Evolutionary conservation across 2,113 vertebrate species (phyloP).

Genomic region (Falcunculus frontatus): DNA sequence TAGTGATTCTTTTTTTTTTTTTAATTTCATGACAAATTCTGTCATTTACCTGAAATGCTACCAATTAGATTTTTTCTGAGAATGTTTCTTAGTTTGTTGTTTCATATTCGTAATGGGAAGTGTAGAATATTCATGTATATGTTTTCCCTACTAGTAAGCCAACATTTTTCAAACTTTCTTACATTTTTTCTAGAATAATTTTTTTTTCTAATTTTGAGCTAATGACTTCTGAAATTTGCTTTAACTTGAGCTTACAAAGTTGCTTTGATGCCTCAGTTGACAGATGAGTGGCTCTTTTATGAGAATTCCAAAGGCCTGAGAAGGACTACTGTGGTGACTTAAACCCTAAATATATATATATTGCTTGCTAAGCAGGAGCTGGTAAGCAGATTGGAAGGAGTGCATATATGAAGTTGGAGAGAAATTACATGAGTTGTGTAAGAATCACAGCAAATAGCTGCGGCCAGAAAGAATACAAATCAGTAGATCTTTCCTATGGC

Average conservation of each 20-base stretch:
- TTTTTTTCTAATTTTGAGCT: background rate
- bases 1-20: background rate
- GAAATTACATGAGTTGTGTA: background rate
- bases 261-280: background rate
- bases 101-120: background rate
- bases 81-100: background rate
- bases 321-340: background rate
- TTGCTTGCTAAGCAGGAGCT: background rate
- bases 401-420: background rate
- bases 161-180: background rate
- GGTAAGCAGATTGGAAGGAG: background rate
- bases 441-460: background rate
- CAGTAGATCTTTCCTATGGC: background rate
- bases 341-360: background rate
- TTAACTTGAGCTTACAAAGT: background rate
- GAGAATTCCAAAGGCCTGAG: background rate
- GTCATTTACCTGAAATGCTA: background rate
- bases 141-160: background rate
- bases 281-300: background rate
- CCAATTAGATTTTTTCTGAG: background rate
- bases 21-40: background rate
- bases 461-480: background rate
- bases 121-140: background rate
- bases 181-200: background rate
- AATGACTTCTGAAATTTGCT: constrained; percentile 6